phyloP scores from a whole-genome alignment of 2,113 vertebrate species.

The Pholis gunnellus region DNA sequence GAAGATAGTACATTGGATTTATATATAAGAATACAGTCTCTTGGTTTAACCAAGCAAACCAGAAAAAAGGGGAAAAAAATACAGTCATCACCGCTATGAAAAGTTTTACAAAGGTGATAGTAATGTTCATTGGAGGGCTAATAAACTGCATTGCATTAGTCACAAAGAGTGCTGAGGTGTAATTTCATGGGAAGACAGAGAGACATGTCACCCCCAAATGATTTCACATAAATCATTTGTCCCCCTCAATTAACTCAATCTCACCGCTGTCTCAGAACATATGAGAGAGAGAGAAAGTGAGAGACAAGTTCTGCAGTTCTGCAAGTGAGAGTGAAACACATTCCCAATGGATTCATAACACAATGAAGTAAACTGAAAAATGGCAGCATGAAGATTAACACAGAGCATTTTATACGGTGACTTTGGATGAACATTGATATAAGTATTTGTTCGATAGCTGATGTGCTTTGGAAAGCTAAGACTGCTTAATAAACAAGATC shows the following conservation, averaged over 20 bases:
- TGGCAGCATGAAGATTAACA: neutral
- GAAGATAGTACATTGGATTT: neutral
- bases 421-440: neutral
- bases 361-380: neutral
- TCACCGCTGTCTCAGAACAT: slow-evolving; percentile 9
- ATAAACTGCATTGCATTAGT: slow-evolving; percentile 35
- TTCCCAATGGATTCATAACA: neutral
- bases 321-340: neutral
- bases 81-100: neutral
- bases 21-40: neutral
- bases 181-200: slow-evolving; percentile 24
- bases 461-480: neutral
- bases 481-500: neutral
- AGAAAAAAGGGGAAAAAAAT: neutral
- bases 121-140: slow-evolving; percentile 19
- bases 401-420: neutral
- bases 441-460: neutral
- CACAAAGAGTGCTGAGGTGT: slow-evolving; percentile 20
- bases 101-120: neutral
- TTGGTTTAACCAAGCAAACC: neutral
- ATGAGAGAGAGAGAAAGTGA: neutral
- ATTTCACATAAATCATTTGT: slow-evolving; percentile 50
- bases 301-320: slow-evolving; percentile 8
- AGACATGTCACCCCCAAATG: slow-evolving; percentile 26
- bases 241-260: slow-evolving; percentile 41